Evolutionary conservation across 1,140 invertebrate genomes (phyloP).

Genomic region (Bombus huntii): DNA sequence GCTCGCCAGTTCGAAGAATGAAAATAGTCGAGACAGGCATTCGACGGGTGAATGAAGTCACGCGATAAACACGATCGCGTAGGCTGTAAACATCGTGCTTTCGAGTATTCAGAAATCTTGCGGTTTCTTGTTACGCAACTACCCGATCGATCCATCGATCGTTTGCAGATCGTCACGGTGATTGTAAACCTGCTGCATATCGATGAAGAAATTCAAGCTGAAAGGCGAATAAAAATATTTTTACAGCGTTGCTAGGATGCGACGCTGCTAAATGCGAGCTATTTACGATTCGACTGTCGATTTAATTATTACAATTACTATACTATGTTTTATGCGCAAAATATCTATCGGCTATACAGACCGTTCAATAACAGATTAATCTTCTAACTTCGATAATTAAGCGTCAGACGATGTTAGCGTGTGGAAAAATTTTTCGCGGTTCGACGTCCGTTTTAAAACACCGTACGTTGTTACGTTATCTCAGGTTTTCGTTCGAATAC

Average conservation of each 20-base stretch:
- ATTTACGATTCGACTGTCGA: too few species aligned
- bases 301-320: too few species aligned
- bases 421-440: neutral
- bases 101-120: constrained; percentile 51
- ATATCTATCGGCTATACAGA: too few species aligned
- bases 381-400: neutral
- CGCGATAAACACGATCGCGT: constrained; percentile 49
- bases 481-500: neutral
- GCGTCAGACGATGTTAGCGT: too few species aligned
- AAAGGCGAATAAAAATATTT: neutral
- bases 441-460: neutral
- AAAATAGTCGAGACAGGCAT: constrained; percentile 44
- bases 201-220: too few species aligned
- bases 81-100: constrained; percentile 48
- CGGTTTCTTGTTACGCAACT: constrained; percentile 48
- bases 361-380: too few species aligned
- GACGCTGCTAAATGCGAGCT: too few species aligned
- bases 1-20: constrained; percentile 44
- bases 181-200: neutral
- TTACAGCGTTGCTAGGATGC: too few species aligned
- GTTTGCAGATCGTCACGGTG: neutral
- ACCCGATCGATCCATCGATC: neutral
- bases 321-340: too few species aligned
- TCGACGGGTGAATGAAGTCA: constrained; percentile 50
- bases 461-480: neutral